Evolutionary conservation across 2,888 invertebrate genomes (phyloP).

Genomic region (Bembecia ichneumoniformis): DNA sequence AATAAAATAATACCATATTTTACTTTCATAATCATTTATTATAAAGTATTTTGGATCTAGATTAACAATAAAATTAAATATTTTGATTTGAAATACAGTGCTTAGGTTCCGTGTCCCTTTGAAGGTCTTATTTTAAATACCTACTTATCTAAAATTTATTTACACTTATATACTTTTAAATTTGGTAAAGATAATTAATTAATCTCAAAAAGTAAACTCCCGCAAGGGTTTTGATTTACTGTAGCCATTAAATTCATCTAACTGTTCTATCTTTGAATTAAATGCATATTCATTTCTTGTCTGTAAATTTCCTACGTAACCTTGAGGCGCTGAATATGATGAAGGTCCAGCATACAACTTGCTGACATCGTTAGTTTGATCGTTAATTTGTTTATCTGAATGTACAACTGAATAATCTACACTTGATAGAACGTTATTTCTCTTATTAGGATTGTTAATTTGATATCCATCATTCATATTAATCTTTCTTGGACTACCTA

Average conservation of each 20-base stretch:
- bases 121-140: too few species aligned
- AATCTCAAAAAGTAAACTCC: neutral
- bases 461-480: constrained; percentile 10
- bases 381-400: constrained; percentile 22
- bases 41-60: too few species aligned
- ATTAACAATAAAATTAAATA: too few species aligned
- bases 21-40: too few species aligned
- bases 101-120: too few species aligned
- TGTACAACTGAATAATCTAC: constrained; percentile 41
- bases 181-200: too few species aligned
- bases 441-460: constrained; percentile 20
- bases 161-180: too few species aligned
- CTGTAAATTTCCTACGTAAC: constrained; percentile 47
- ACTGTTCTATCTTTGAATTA: constrained; percentile 46
- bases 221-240: constrained; percentile 13
- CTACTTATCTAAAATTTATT: too few species aligned
- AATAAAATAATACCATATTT: too few species aligned
- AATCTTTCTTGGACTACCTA: constrained; percentile 33
- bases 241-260: constrained; percentile 26
- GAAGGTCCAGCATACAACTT: constrained; percentile 54
- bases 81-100: too few species aligned
- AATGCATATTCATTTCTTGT: constrained; percentile 21
- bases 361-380: constrained; percentile 18
- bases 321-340: constrained; percentile 58
- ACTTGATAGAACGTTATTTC: constrained; percentile 25